Evolutionary conservation across 2,797 vertebrate species (phyloP).

Genomic region (Melanotaenia trifasciata): DNA sequence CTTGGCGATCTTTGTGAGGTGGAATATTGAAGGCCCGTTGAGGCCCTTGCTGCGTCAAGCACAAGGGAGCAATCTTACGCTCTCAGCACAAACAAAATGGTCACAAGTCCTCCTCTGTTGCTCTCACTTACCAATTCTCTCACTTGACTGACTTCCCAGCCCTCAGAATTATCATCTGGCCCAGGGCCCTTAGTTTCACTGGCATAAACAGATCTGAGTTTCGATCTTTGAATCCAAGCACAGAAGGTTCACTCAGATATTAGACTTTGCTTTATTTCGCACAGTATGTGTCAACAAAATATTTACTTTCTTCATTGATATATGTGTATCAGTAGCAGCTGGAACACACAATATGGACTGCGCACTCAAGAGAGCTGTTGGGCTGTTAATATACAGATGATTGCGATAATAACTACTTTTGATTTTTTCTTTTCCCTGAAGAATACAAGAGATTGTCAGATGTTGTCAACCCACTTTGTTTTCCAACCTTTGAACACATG

Average conservation of each 20-base stretch:
- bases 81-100: constrained; percentile 90
- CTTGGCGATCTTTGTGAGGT: constrained; percentile 36
- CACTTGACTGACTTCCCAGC: constrained; percentile 87
- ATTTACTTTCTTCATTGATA: constrained; percentile 42
- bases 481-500: constrained; percentile 26
- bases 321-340: constrained; percentile 35
- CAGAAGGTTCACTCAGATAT: constrained; percentile 26
- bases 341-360: constrained; percentile 20
- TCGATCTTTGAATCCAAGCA: constrained; percentile 27
- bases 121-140: constrained; percentile 86
- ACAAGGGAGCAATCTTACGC: constrained; percentile 85
- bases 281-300: constrained; percentile 12
- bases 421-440: constrained; percentile 54
- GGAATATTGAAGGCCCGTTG: constrained; percentile 66
- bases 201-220: constrained; percentile 80
- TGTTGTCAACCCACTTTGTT: constrained; percentile 37
- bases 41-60: constrained; percentile 69
- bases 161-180: constrained; percentile 89
- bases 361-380: constrained; percentile 44
- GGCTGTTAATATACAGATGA: constrained; percentile 50
- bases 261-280: constrained; percentile 34
- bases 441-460: constrained; percentile 44
- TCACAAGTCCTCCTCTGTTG: constrained; percentile 84
- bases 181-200: constrained; percentile 83
- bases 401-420: constrained; percentile 60